Evolutionary conservation across 2,888 invertebrate genomes (phyloP).

Genomic region (Aleiodes testaceus): DNA sequence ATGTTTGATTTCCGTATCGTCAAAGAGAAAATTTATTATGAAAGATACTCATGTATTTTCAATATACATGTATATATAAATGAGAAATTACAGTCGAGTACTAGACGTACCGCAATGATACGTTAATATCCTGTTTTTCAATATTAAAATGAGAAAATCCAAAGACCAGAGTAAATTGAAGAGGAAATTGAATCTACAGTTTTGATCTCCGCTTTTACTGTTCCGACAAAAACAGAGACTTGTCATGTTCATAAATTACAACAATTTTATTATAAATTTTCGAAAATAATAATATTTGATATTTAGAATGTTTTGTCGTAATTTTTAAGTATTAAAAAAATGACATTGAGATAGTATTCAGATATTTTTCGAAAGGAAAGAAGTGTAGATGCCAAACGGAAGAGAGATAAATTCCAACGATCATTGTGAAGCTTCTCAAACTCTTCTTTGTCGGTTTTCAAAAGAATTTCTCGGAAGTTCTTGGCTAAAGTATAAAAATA

Average conservation of each 20-base stretch:
- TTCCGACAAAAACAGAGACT: background rate
- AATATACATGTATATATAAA: background rate
- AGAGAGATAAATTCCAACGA: conserved; percentile 60
- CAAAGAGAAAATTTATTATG: conserved; percentile 7
- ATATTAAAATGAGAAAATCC: conserved; percentile 45
- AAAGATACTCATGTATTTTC: background rate
- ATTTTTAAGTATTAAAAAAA: background rate
- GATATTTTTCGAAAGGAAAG: conserved; percentile 20
- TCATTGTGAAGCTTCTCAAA: conserved; percentile 22
- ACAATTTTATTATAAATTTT: no score
- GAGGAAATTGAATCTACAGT: conserved; percentile 48
- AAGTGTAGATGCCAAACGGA: conserved; percentile 51
- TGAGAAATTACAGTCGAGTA: conserved; percentile 3
- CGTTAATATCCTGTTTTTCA: conserved; percentile 49
- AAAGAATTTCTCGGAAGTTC: conserved; percentile 32
- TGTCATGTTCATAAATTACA: background rate
- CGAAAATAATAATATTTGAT: no score
- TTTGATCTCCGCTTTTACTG: conserved; percentile 19
- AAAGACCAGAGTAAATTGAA: conserved; percentile 46
- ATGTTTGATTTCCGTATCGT: conserved; percentile 8
- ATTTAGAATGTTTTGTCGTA: no score
- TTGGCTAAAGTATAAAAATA: conserved; percentile 27
- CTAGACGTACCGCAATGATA: conserved; percentile 35
- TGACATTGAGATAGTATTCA: conserved; percentile 16
- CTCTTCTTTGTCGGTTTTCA: conserved; percentile 31